A percentile compares a stretch with the other conserved stretches of the same genome.
Conservation (phyloP, 2,797 vertebrate species). For the Phrynocephalus forsythii region DNA sequence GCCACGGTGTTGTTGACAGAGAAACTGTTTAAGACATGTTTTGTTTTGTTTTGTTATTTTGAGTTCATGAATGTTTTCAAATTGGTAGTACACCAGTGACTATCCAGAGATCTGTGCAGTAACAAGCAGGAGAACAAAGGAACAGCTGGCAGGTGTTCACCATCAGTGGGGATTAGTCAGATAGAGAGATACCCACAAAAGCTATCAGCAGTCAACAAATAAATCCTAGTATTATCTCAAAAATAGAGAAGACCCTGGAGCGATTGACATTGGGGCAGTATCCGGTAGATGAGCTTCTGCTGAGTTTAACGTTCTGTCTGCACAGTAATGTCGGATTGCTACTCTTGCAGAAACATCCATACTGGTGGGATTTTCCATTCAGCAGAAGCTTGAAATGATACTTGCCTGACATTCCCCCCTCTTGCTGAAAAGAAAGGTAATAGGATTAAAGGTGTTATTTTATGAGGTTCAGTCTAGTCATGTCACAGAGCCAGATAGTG, state of each 20-base stretch:
- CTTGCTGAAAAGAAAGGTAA: neutral
- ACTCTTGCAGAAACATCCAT: no score
- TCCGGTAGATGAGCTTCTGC: no score
- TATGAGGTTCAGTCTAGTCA: neutral
- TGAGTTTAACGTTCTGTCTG: no score
- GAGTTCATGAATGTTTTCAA: neutral
- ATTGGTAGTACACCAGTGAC: conserved; percentile 9
- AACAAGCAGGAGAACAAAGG: neutral
- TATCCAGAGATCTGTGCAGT: neutral
- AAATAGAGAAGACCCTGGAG: neutral
- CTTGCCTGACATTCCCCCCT: neutral
- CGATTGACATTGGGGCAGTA: no score
- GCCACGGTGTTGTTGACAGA: neutral
- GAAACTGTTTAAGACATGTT: neutral
- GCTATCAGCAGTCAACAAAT: neutral
- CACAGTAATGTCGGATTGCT: no score
- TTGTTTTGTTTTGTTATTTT: neutral
- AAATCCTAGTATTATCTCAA: conserved; percentile 5
- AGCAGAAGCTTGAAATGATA: no score
- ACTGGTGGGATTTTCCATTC: no score
- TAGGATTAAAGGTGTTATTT: conserved; percentile 9
- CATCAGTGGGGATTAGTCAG: neutral
- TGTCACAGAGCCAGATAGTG: neutral
- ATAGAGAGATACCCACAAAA: neutral
- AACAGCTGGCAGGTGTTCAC: neutral